phyloP scores from a whole-genome alignment of 1,140 invertebrate genomes.

The Copidosoma floridanum region DNA sequence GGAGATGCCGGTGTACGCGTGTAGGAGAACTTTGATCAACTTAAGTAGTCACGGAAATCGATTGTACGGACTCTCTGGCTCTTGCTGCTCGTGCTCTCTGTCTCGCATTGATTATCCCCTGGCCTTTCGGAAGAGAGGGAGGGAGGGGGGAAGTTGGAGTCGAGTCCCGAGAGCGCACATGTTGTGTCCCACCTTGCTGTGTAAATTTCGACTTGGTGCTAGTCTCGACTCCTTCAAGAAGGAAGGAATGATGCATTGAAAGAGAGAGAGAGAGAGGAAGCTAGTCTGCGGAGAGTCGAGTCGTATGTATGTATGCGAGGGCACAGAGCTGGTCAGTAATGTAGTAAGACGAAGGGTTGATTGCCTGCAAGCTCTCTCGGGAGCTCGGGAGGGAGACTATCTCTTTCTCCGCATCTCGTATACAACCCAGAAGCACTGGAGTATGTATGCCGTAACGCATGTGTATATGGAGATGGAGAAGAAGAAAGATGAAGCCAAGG shows the following conservation, averaged over 20 bases:
- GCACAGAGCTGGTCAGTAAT: constrained; percentile 48
- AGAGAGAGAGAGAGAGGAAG: background rate
- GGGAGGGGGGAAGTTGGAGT: background rate
- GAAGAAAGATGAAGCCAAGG: constrained; percentile 12
- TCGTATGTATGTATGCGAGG: too few species aligned
- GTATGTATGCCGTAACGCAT: background rate
- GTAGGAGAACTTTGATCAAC: constrained; percentile 26
- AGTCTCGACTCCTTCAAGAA: too few species aligned
- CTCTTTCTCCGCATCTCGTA: constrained; percentile 1
- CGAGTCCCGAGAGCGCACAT: background rate
- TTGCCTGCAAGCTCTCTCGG: constrained; percentile 50
- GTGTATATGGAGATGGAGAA: background rate
- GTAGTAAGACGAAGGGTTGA: constrained; percentile 56
- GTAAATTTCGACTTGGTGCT: constrained; percentile 8
- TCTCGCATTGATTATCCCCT: constrained; percentile 25
- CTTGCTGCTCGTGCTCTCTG: constrained; percentile 1
- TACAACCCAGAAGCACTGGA: background rate
- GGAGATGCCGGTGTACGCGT: background rate
- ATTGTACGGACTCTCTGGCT: constrained; percentile 28
- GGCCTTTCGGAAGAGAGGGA: constrained; percentile 1
- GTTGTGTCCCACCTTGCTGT: too few species aligned
- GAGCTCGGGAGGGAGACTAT: constrained; percentile 24
- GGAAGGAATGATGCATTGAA: too few species aligned
- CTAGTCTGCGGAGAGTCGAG: too few species aligned
- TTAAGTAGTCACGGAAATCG: constrained; percentile 24